Evolutionary conservation across 2,797 vertebrate species (phyloP).

Genomic region (Sebastes melanostomus): DNA sequence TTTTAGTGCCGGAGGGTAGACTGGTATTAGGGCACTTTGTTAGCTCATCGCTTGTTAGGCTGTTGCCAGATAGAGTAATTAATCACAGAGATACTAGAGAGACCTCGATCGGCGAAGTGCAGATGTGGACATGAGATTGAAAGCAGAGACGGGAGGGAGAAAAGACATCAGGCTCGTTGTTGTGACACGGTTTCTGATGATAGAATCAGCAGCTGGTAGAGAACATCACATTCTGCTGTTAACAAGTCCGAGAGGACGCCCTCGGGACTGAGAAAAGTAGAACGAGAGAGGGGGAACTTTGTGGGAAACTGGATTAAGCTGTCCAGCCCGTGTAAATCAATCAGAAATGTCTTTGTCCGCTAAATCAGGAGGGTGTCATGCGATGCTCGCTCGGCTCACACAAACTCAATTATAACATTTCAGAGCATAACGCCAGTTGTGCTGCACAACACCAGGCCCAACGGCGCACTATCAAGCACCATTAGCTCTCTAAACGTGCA

Average conservation of each 20-base stretch:
- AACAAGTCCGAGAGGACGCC: constrained; percentile 21
- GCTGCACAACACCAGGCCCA: neutral
- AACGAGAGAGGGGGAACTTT: neutral
- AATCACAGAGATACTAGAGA: constrained; percentile 4
- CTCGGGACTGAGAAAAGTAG: neutral
- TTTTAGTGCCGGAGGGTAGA: constrained; percentile 53
- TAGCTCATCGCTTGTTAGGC: constrained; percentile 29
- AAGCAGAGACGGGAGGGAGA: constrained; percentile 17
- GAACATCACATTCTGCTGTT: constrained; percentile 20
- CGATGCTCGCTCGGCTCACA: constrained; percentile 9
- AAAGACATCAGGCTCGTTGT: constrained; percentile 18
- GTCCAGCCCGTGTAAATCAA: constrained; percentile 5
- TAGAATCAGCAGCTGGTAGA: constrained; percentile 3
- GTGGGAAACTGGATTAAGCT: constrained; percentile 27
- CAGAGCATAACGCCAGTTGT: constrained; percentile 17
- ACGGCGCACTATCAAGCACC: neutral
- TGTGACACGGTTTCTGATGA: constrained; percentile 29
- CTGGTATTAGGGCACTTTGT: constrained; percentile 47
- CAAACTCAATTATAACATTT: constrained; percentile 40
- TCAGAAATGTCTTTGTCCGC: constrained; percentile 34
- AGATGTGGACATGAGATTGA: constrained; percentile 47
- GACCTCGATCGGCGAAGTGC: neutral
- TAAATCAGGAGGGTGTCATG: constrained; percentile 39
- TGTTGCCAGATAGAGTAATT: constrained; percentile 28
- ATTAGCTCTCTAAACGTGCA: constrained; percentile 20